Base-by-base conservation (phyloP, 2,113 vertebrate species). In the Elachura formosa region DNA sequence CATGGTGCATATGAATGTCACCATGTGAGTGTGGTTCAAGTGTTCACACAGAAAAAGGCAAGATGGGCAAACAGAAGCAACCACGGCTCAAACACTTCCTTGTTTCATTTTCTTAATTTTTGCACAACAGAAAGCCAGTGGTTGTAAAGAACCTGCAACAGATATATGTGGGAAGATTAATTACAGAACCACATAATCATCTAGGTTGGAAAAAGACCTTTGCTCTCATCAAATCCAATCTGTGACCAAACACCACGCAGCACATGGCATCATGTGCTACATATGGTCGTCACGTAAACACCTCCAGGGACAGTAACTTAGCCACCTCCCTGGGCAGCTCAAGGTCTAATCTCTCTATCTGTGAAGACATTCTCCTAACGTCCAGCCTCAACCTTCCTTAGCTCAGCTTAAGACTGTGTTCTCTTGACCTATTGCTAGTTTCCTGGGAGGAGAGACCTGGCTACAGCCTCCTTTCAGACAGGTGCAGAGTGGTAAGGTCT, bases 61-160 rank as follows among this genome's bases (percentile, higher is more conserved):
- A 83, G 18, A 1, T 34, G 15, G 8, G 13, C 8, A 75, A 75
- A 56, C 6, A 51, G 55, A 74, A 71, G 16, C 14, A 66, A 38
- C 13, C 28, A 26, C 0, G 0, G 5, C 14, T 78, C n/a, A 51
- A 83, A 75, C 0, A 12, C 2, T 38, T 66, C 15, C 9, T 43
- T 6, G 0, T 2, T 76, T 67, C 5, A 34, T 38, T 67, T 72
- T 67, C 52, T 41, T 22, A 11, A 54, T 34, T 52, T 92, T 83
- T 8, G 0, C 46, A 41, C n/a, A 52, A 48, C 23, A 48, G 28
- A 61, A 78, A 71, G 10, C 3, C 26, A 56, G 6, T 1, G 4
- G 10, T 36, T 86, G 31, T 36, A 74, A 74, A 86, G 23, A 74
- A 5, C 7, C 38, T 31, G 11, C 41, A 86, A 51, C 5, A 33